Evolutionary conservation across 2,888 invertebrate species (phyloP), one percentile per base, ranked within the genome.

Genomic region (Nyleta sp.): DNA sequence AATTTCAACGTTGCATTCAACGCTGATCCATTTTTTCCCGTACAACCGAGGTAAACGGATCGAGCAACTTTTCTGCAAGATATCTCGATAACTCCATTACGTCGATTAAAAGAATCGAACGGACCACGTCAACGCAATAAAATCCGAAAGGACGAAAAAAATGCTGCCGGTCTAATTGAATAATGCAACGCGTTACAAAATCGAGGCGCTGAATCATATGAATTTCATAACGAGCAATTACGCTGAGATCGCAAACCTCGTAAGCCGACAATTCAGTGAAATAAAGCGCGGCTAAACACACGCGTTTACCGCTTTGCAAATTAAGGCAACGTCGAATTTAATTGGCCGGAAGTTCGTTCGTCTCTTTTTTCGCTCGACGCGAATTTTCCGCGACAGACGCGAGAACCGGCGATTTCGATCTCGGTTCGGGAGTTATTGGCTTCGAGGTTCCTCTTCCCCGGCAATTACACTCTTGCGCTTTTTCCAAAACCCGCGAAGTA

Each of bases 141-240:
- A 67, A 53, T 55, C 6, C 35, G n/a, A 38, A 48, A 48, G n/a
- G 13, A 13, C 8, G n/a, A n/a, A 22, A 48, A 57, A 55, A 44
- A 55, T 53, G 15, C 8, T 1, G n/a, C 6, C 31, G 59, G 40
- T 20, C 57, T 50, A 50, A 68, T 68, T 68, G 50, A 59, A 68
- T 48, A 68, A 59, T 31, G 68, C 55, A 67, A 42, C 53, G 40
- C 22, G 15, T 68, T 57, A 57, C 68, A 48, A 68, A 68, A 68
- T 68, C 57, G 31, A 55, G 46, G 15, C 67, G 46, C 67, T 67
- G 67, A 67, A 46, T 67, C 67, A 55, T 67, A 67, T 67, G 44
- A 53, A 67, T 67, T 67, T 67, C 67, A 35, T 67, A 53, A 67
- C 44, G 35, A 53, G 67, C 67, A 46, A 55, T 67, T 55, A 44